Evolutionary conservation across 2,113 vertebrate species (phyloP), one percentile per base, ranked within the genome.

Genomic region (Plecturocebus donacophilus): DNA sequence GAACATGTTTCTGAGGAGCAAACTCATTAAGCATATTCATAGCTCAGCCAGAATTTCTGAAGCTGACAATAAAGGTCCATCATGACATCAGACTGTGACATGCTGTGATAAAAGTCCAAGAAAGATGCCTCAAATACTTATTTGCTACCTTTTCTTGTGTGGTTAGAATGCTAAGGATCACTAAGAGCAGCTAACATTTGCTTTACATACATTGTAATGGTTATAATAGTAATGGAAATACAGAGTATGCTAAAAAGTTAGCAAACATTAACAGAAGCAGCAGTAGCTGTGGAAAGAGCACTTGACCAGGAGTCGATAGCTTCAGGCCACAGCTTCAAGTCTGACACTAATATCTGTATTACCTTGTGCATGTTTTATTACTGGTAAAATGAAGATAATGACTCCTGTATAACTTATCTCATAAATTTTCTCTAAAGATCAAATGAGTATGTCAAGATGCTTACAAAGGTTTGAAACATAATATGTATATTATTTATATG

Each of bases 161-260:
- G 66, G 23, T 23, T 49, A 89, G 80, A 88, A 90, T 73, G 52
- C 16, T 73, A 93, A 73, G 13, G 9, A 71, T 81, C 47, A 92
- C 80, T 91, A 95, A 90, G 83, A 61, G 75, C 52, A 90, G 84
- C 23, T 32, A 77, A 93, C 76, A 71, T 91, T 87, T 93, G 68
- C 40, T 49, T 91, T 77, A 45, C 3, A 52, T 58, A 30, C 54
- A 93, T 89, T 80, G 96, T 49, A 93, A 54, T 68, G 75, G 56
- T 61, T 93, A 21, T 47, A 70, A 80, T 49, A 82, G 45, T 71
- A 25, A 13, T 54, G 14, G 49, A 88, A 92, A 91, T 66, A 80
- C 0, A 95, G 94, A 94, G 32, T 75, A 81, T 54, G 81, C 47
- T 83, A 90, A 94, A 92, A 87, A 73, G 87, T 61, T 84, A 64